Evolutionary conservation across 2,797 vertebrate genomes (phyloP).

Genomic region (Tamandua tetradactyla): DNA sequence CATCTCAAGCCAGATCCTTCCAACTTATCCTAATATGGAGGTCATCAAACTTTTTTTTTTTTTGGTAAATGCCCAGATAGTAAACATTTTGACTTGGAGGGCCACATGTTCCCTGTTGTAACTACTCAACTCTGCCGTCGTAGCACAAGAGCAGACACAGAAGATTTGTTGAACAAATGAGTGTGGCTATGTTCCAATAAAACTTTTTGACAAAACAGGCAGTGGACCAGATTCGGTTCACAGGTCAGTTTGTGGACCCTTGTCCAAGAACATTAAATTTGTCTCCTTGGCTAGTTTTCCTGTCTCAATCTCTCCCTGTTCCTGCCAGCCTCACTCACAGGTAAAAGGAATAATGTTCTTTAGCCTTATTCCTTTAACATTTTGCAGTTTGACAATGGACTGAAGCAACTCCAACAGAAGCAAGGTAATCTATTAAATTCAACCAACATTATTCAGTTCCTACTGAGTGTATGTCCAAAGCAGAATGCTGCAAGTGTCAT

Average conservation of each 20-base stretch:
- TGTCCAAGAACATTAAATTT: too few relatives aligned
- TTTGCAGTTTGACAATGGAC: neutral
- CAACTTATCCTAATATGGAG: neutral
- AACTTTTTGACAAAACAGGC: neutral
- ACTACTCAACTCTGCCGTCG: rapidly evolving
- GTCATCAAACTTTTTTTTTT: neutral
- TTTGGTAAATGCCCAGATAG: neutral
- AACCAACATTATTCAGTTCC: neutral
- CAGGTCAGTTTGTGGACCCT: neutral
- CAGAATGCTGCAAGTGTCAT: neutral
- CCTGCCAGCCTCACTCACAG: neutral
- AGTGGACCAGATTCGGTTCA: neutral
- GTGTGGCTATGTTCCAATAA: neutral
- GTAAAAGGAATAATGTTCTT: neutral
- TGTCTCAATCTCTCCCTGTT: neutral
- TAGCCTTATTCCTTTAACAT: neutral
- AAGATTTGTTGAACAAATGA: neutral
- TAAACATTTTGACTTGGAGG: neutral
- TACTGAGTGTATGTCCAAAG: neutral
- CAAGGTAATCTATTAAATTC: neutral
- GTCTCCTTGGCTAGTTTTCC: neutral
- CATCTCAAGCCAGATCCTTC: neutral
- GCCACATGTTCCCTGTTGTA: rapidly evolving
- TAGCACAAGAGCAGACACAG: neutral
- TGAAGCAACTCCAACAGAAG: neutral